These are phyloP conservation scores for Acipenser oxyrinchus DNA, from an alignment of 2,797 vertebrate genomes.

Conservation along the genomic window DNA sequence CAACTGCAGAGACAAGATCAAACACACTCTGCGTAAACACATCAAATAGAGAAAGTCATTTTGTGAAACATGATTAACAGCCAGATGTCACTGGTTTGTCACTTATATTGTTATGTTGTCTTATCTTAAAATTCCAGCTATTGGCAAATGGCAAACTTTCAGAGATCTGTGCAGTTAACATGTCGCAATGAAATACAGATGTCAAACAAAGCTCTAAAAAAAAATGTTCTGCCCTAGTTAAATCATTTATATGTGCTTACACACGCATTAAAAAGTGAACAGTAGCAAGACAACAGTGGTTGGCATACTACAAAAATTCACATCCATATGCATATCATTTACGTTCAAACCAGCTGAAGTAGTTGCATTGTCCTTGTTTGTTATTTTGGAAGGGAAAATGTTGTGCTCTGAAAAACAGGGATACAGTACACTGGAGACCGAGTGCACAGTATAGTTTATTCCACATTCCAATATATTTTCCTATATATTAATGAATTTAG, in stretches of 20 bases:
- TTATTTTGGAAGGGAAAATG: too few relatives aligned
- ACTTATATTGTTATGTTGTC: constrained; percentile 8
- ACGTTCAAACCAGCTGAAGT: too few relatives aligned
- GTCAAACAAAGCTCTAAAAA: constrained; percentile 6
- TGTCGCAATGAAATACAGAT: constrained; percentile 11
- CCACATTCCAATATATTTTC: too few relatives aligned
- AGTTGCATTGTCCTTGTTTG: too few relatives aligned
- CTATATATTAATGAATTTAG: too few relatives aligned
- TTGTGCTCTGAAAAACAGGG: too few relatives aligned
- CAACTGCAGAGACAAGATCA: constrained; percentile 17
- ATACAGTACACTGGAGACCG: too few relatives aligned
- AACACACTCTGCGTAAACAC: constrained; percentile 8
- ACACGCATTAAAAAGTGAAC: too few relatives aligned
- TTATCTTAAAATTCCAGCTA: constrained; percentile 18
- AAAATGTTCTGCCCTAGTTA: not conserved
- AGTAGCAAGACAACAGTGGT: too few relatives aligned
- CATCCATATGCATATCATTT: too few relatives aligned
- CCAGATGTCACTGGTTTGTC: not conserved
- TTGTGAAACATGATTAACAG: constrained; percentile 15
- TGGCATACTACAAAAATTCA: too few relatives aligned
- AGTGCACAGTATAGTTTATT: too few relatives aligned
- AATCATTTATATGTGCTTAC: not conserved
- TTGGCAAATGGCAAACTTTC: not conserved
- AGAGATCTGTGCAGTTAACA: constrained; percentile 11
- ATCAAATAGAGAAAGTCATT: constrained; percentile 9